These are phyloP conservation scores for Rotaria macrura DNA, from an alignment of 2,888 invertebrate genomes.

Conservation along the genomic window DNA sequence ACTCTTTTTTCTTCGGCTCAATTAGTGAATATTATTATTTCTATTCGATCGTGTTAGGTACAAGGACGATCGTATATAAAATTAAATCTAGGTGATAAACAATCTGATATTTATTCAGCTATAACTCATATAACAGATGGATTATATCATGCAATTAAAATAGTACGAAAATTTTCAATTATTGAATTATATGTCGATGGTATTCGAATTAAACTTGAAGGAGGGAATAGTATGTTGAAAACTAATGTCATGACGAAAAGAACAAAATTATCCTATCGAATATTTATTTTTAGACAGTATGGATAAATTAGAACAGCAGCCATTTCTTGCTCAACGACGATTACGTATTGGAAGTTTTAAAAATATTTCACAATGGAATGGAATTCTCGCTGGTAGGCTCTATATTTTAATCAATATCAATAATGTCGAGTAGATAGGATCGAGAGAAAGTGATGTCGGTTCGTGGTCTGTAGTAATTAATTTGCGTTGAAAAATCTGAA, in stretches of 20 bases:
- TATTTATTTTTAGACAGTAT: not conserved
- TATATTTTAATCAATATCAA: too few species aligned
- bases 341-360: not conserved
- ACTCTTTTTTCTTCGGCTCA: not conserved
- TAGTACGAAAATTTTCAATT: not conserved
- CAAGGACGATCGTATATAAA: slow-evolving; percentile 12
- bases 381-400: not conserved
- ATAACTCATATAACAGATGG: not conserved
- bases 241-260: not conserved
- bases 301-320: not conserved
- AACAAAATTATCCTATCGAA: not conserved
- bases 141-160: not conserved
- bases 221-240: not conserved
- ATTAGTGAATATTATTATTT: too few species aligned
- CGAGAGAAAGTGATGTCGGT: too few species aligned
- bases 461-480: too few species aligned
- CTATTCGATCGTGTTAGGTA: not conserved
- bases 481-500: too few species aligned
- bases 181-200: slow-evolving; percentile 14
- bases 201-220: not conserved
- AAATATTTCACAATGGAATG: slow-evolving; percentile 2
- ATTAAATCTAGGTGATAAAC: not conserved
- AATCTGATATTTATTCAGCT: not conserved
- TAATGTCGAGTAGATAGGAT: too few species aligned
- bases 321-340: not conserved